Evolutionary conservation across 1,140 invertebrate species (phyloP), one percentile per base, ranked within the genome.

Genomic region (Psilanteris sp.): DNA sequence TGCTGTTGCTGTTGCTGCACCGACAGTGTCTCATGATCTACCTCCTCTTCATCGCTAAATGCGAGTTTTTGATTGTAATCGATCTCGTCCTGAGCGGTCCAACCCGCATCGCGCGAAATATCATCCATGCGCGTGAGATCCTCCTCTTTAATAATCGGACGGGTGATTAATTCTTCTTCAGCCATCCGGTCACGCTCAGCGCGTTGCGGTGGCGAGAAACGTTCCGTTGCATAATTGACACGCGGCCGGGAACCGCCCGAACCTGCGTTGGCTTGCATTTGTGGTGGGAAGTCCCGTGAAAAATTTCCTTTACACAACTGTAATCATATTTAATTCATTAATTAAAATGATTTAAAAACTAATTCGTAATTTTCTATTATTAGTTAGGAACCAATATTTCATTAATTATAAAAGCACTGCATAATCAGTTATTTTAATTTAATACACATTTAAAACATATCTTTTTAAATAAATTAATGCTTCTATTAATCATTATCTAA

Each of bases 61-160:
- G 94, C 93, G 70, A 98, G 89, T 88, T 97, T 97, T 89, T 97
- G 95, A 90, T 96, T 96, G 85, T 97, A 98, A 89, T 98, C 96
- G 83, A 98, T 96, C 83, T 97, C 96, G 85, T 96, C 96, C 68
- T 96, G 93, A 66, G 93, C 92, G 14, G 94, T 94, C 97, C 97
- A 98, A 44, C 96, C 95, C 77, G 94, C 93, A 82, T 96, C 95
- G 78, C 94, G 91, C 20, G 94, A 92, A 64, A 97, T 94, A 81
- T 97, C 95, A 88, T 97, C 96, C 91, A 98, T 94, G 55, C 94
- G 93, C 78, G 93, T 95, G 48, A 98, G 90, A 86, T 97, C 96
- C 84, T 97, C 96, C 80, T 97, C 95, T 61, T 95, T 94, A 34
- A 98, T 96, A 36, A 98, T 97, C 22, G 96, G 95, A 37, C 95